Base-by-base conservation (phyloP, 2,888 invertebrate genomes). In the Dinocampus coccinellae region DNA sequence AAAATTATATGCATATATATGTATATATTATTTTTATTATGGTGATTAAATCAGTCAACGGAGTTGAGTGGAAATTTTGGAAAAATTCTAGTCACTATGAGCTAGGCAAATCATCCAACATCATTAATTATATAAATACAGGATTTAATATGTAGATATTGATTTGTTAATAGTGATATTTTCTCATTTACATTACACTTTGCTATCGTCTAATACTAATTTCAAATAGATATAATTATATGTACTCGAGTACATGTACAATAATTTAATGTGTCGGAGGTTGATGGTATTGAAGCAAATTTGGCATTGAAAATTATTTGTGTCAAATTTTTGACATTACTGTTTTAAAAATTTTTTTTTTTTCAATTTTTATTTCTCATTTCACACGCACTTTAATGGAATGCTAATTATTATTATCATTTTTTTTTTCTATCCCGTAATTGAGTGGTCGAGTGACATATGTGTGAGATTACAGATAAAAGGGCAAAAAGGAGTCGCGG, bases 61-160 rank as follows among this genome's bases (percentile, higher is more conserved):
- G 70, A 79, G 74, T 76, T 77, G 74, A 78, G 74, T 81, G 78
- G 80, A 80, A 77, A 69, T 80, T 77, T 69, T 79, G 80, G 79
- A 79, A 77, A 70, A 75, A 58, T 62, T 16, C 68, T 71, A 73
- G 58, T 78, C 80, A 82, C 85, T 86, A 85, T 87, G 86, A 86
- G 86, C 85, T 86, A 85, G 83, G 84, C 82, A 83, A 81, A 84
- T 64, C 73, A 83, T 82, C 83, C 82, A 86, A 86, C 81, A 83
- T 77, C 80, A 83, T 82, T 73, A 62, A 47, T 47, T 47, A 47
- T 84, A 84, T 81, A 78, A 81, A 75, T 81, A 83, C 80, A 73
- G 79, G 79, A 79, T 80, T 75, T 71, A 76, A 57, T 72, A 73
- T 74, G 65, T 76, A 71, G 70, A 74, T 78, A 66, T 47, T 7